Conservation (phyloP, 1,140 invertebrate genomes). For the Trachymyrmex cornetzi region DNA sequence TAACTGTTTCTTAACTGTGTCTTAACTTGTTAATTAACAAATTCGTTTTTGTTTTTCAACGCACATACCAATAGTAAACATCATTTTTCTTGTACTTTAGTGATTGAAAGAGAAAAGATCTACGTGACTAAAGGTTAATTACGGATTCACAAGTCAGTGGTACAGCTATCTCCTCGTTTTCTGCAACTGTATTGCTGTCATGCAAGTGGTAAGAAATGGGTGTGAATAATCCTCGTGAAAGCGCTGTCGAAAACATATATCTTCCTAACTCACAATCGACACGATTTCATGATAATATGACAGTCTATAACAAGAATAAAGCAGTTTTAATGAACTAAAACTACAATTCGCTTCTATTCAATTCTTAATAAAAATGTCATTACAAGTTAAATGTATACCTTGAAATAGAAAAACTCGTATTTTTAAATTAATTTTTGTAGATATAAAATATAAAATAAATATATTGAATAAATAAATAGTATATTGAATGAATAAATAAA, state of each 20-base stretch:
- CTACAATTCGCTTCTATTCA: background rate
- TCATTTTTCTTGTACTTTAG: background rate
- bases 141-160: slow-evolving; percentile 38
- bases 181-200: background rate
- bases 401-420: background rate
- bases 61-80: background rate
- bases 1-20: background rate
- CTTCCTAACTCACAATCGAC: background rate
- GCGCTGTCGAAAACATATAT: slow-evolving; percentile 1
- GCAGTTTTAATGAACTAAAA: background rate
- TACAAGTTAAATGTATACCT: background rate
- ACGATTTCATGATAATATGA: background rate
- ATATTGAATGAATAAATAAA: background rate
- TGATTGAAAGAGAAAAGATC: slow-evolving; percentile 26
- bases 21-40: background rate
- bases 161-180: slow-evolving; percentile 49
- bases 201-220: background rate
- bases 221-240: slow-evolving; percentile 39
- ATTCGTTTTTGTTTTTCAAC: slow-evolving; percentile 6
- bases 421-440: no score
- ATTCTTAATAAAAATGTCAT: background rate
- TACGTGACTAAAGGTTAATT: slow-evolving; percentile 32
- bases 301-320: background rate
- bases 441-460: no score
- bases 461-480: no score